These are phyloP conservation scores for Leptopterna dolabrata DNA, from an alignment of 2,888 invertebrate species.

Conservation along the genomic window DNA sequence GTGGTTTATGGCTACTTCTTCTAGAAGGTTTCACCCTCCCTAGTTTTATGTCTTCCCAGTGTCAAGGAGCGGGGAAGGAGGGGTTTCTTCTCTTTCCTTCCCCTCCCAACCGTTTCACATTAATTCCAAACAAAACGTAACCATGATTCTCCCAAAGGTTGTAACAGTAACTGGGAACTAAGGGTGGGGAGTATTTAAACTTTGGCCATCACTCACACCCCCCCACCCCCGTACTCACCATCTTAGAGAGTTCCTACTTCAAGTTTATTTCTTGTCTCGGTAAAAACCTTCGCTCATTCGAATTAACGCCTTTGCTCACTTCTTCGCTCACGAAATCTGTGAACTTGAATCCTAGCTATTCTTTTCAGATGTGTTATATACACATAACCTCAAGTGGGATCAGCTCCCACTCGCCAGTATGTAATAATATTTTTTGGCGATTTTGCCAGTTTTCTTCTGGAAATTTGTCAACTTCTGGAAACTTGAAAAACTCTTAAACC, in stretches of 20 bases:
- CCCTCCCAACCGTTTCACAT: conserved; percentile 33
- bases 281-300: conserved; percentile 27
- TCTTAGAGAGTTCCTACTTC: conserved; percentile 16
- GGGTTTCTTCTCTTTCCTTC: neutral
- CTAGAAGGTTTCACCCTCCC: conserved; percentile 38
- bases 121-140: conserved; percentile 54
- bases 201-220: conserved; percentile 45
- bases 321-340: neutral
- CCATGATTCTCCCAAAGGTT: conserved; percentile 51
- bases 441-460: too few relatives aligned
- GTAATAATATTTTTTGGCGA: too few relatives aligned
- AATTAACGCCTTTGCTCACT: conserved; percentile 15
- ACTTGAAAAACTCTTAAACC: too few relatives aligned
- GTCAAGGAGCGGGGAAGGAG: neutral
- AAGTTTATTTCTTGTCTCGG: conserved; percentile 35
- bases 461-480: too few relatives aligned
- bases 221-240: too few relatives aligned
- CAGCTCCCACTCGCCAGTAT: too few relatives aligned
- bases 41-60: neutral
- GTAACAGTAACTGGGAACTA: conserved; percentile 15
- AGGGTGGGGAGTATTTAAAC: conserved; percentile 35
- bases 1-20: conserved; percentile 55
- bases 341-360: neutral
- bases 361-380: too few relatives aligned
- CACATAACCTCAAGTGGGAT: too few relatives aligned